Evolutionary conservation across 2,797 vertebrate genomes (phyloP), one percentile per base, ranked within the genome.

Genomic region (Mallotus villosus): DNA sequence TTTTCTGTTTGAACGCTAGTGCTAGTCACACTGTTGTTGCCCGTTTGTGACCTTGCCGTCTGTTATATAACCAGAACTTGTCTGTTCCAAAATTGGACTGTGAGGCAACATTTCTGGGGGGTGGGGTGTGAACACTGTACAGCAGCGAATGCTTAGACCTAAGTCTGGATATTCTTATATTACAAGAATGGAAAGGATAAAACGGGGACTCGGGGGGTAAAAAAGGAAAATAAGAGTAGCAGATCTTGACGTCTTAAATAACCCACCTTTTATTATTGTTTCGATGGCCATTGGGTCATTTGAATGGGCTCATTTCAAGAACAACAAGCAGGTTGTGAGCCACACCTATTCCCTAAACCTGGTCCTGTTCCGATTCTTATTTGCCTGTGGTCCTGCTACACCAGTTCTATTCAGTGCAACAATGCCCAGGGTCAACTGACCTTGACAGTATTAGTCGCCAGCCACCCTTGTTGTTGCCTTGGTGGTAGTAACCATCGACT

Each of bases 371-470:
- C 73, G 57, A 77, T 70, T 63, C 70, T 68, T 79, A 12, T 17
- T 74, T 59, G 41, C 34, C 67, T 46, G 41, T 14, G 9, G 24
- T 68, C 9, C 5, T 72, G 24, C 21, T 58, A 58, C 55, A 22
- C 55, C 11, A 58, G 11, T 7, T 22, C 24, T 53, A 2, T 27
- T 59, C 67, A 14, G 46, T 74, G 22, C 65, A 77, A 73, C 70
- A 65, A 70, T 71, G 80, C 78, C 65, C 64, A 60, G 11, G 34
- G 76, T 74, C 66, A 77, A 82, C 82, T 85, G 82, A 85, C 83
- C 88, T 87, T 87, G 86, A 83, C 79, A 80, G 84, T 87, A 83
- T 60, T 82, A 67, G 77, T 83, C 80, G 77, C 79, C 74, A 19
- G 74, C 78, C 79, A 60, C 60, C 66, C 78, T 80, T 11, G 70